A percentile compares a stretch with the other conserved stretches of the same genome.
These are phyloP conservation scores for Enhydra lutris DNA, from an alignment of 2,113 vertebrate species.

Conservation along the genomic window DNA sequence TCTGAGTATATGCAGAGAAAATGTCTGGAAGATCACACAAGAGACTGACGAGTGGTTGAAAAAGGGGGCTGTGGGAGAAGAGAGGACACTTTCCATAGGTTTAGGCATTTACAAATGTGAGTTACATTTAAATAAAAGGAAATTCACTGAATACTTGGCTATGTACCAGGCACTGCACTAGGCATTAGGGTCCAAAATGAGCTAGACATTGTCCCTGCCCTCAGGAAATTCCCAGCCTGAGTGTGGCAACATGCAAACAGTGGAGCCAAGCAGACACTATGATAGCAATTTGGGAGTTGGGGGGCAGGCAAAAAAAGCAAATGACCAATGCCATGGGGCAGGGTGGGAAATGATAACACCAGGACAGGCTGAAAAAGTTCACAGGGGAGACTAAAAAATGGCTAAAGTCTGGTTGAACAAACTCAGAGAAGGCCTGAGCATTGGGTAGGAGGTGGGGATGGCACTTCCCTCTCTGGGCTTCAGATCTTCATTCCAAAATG, in stretches of 20 bases:
- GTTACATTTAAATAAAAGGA: neutral
- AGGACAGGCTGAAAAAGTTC: neutral
- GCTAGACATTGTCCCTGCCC: neutral
- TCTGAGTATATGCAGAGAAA: neutral
- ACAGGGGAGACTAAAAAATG: neutral
- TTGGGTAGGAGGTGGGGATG: too few species aligned
- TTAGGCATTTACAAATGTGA: neutral
- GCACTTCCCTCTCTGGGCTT: neutral
- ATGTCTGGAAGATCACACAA: neutral
- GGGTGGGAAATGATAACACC: rapidly evolving
- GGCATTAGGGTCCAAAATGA: neutral
- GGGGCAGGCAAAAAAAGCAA: neutral
- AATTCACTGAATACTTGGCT: neutral
- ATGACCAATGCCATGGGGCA: neutral
- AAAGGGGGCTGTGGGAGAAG: neutral
- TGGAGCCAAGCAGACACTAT: neutral
- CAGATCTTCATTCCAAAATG: neutral
- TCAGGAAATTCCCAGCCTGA: neutral
- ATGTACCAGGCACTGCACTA: neutral
- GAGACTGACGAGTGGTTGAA: neutral
- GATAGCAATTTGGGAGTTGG: neutral
- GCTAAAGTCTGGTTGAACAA: neutral
- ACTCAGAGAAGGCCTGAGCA: neutral
- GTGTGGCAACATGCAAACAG: neutral
- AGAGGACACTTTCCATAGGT: neutral